Evolutionary conservation across 1,140 invertebrate species (phyloP), one percentile per base, ranked within the genome.

Genomic region (Drosophila melanica): DNA sequence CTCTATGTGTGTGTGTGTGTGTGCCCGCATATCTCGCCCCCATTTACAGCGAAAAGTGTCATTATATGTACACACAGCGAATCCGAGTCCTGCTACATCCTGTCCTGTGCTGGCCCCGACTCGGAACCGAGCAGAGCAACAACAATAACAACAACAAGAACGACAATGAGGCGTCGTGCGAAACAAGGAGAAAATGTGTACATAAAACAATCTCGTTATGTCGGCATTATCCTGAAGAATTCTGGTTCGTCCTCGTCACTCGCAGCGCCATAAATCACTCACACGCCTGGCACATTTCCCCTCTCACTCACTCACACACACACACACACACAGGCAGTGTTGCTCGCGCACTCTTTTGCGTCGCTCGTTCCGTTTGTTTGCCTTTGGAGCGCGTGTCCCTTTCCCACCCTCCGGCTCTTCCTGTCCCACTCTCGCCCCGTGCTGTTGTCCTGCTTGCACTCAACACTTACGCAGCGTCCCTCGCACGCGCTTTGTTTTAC

Each of bases 191-290:
- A 90, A 77, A 87, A 90, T 77, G 79, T 86, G 74, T 86, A 90
- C 87, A 90, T 84, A 90, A 87, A 90, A 90, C 87, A 90, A 90
- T 90, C 89, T 90, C 89, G 82, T 90, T 90, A 90, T 90, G 87
- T 84, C 89, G 79, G 80, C 84, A 90, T 90, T 90, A 87, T 90
- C 84, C 89, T 90, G 87, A 90, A 90, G 89, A 90, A 90, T 90
- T 89, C 80, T 90, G 75, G 89, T 90, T 90, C 89, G 89, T 90
- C 75, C 89, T 90, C 89, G 89, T 90, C 89, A 90, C 75, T 90
- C 72, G 89, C 70, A 66, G 75, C 70, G 80, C 89, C 78, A 90
- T 90, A 90, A 90, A 90, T 90, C 89, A 90, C 89, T 90, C 84
- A 90, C 84, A 79, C 89, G 82, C 87, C 84, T 87, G 87, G 66